phyloP scores from a whole-genome alignment of 2,113 vertebrate genomes.

The Reinhardtius hippoglossoides region DNA sequence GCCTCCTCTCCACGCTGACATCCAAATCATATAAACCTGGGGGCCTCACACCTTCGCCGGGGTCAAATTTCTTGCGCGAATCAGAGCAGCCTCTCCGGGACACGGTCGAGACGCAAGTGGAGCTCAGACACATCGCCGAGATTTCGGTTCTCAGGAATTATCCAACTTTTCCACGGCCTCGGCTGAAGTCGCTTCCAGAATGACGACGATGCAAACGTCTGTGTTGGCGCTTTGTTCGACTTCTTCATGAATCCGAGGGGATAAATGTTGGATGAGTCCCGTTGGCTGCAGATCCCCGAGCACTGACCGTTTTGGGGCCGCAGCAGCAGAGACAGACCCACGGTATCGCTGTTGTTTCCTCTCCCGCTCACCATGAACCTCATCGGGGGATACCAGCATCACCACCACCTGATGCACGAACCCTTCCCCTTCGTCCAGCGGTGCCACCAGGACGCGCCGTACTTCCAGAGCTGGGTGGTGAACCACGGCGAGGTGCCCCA shows the following conservation, averaged over 20 bases:
- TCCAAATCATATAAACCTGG: slow-evolving; percentile 84
- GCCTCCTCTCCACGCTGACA: slow-evolving; percentile 59
- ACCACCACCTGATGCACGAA: slow-evolving; percentile 90
- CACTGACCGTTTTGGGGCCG: slow-evolving; percentile 46
- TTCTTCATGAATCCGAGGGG: slow-evolving; percentile 4
- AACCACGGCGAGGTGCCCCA: slow-evolving; percentile 86
- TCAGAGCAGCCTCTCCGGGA: slow-evolving; percentile 32
- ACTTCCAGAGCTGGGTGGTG: slow-evolving; percentile 92
- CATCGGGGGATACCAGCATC: slow-evolving; percentile 91
- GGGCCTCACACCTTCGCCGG: slow-evolving; percentile 74
- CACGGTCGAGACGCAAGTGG: background rate
- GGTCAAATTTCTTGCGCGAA: slow-evolving; percentile 78
- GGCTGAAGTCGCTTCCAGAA: background rate
- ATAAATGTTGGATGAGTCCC: slow-evolving; percentile 41
- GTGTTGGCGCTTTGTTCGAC: background rate
- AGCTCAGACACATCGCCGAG: background rate
- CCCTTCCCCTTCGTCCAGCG: slow-evolving; percentile 90
- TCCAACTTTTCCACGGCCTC: background rate
- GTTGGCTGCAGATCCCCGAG: slow-evolving; percentile 29
- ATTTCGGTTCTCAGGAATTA: background rate
- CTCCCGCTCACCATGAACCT: slow-evolving; percentile 87
- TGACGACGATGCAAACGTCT: slow-evolving; percentile 42
- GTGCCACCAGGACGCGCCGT: slow-evolving; percentile 89
- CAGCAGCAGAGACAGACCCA: slow-evolving; percentile 19
- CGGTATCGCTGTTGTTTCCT: background rate